Evolutionary conservation across 2,113 vertebrate genomes (phyloP).

Genomic region (Catagonus wagneri): DNA sequence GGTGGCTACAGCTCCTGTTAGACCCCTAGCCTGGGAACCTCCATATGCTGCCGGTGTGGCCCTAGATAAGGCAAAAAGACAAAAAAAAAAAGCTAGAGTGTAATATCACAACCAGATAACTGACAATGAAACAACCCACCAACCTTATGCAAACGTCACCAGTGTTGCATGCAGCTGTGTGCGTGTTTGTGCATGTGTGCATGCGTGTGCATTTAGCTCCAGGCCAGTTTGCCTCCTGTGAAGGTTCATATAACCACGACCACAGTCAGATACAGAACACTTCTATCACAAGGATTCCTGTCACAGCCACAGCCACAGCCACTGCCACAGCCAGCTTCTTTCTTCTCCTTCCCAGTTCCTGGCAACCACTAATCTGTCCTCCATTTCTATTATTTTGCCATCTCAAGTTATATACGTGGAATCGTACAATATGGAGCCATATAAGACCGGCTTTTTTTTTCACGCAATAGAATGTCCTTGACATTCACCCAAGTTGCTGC

Average conservation of each 20-base stretch:
- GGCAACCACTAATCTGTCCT: not conserved
- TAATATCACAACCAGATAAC: not conserved
- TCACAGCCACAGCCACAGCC: not conserved
- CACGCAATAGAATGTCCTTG: not conserved
- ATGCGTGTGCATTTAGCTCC: not conserved
- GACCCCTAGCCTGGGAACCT: too few relatives aligned
- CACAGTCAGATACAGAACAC: not conserved
- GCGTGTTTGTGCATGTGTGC: not conserved
- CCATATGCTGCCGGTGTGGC: too few relatives aligned
- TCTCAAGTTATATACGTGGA: not conserved
- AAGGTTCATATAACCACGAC: too few relatives aligned
- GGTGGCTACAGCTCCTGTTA: too few relatives aligned
- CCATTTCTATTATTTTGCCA: not conserved
- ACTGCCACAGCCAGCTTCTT: not conserved
- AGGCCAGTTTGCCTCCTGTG: not conserved
- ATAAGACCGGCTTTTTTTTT: not conserved
- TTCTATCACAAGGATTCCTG: not conserved
- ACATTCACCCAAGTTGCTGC: not conserved
- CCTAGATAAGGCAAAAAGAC: too few relatives aligned
- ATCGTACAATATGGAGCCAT: not conserved
- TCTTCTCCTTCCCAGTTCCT: not conserved
- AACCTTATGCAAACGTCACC: not conserved
- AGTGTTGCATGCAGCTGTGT: not conserved
- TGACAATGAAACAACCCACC: not conserved
- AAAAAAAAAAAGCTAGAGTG: accelerated